Conservation (phyloP, 2,888 invertebrate species). For the Lapara coniferarum region DNA sequence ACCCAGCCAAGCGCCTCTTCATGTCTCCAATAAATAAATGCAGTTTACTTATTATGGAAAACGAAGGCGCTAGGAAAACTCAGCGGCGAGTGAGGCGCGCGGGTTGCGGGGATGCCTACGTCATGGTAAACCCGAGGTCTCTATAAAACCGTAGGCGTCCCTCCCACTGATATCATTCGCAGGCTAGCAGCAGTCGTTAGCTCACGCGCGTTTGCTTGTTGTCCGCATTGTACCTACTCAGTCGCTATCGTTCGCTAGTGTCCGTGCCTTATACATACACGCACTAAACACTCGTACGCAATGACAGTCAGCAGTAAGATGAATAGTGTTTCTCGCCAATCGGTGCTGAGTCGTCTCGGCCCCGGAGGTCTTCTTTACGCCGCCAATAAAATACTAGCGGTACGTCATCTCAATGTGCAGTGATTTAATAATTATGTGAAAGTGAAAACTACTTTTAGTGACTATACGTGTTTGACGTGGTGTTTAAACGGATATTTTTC, state of each 20-base stretch:
- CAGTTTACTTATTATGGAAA: constrained; percentile 60
- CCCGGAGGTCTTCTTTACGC: constrained; percentile 79
- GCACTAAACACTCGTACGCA: constrained; percentile 63
- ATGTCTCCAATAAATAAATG: constrained; percentile 56
- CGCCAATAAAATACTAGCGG: constrained; percentile 80
- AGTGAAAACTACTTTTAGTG: constrained; percentile 40
- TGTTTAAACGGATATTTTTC: constrained; percentile 70
- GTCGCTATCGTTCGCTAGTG: constrained; percentile 62
- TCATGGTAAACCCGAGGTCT: constrained; percentile 77
- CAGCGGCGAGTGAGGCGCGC: constrained; percentile 50
- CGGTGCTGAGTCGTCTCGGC: constrained; percentile 75
- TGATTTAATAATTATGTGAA: constrained; percentile 41
- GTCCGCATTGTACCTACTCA: constrained; percentile 50
- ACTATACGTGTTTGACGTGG: constrained; percentile 48
- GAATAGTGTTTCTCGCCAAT: constrained; percentile 81
- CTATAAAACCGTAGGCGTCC: constrained; percentile 71
- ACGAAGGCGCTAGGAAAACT: constrained; percentile 67
- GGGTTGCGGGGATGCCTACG: constrained; percentile 60
- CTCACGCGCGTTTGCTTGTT: constrained; percentile 63
- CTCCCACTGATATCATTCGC: constrained; percentile 75
- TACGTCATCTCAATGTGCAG: constrained; percentile 62
- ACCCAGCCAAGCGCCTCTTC: constrained; percentile 39
- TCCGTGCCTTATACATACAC: constrained; percentile 54
- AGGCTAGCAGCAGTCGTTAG: constrained; percentile 64
- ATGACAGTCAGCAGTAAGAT: constrained; percentile 82